Conservation (phyloP, 2,888 invertebrate genomes). For the Callinectes sapidus region DNA sequence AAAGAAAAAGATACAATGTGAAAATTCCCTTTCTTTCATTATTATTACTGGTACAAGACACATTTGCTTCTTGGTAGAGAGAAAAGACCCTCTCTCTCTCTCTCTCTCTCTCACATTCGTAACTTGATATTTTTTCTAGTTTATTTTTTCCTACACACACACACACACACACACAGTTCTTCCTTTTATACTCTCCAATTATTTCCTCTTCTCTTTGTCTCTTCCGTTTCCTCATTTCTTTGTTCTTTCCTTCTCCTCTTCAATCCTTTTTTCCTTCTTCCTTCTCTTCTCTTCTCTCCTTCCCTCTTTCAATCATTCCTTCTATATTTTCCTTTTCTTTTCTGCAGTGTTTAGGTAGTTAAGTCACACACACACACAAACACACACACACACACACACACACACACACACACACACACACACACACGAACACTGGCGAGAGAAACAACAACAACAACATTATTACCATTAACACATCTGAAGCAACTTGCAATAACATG, state of each 20-base stretch:
- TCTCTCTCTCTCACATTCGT: conserved; percentile 44
- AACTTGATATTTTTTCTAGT: no score
- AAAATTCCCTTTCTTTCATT: no score
- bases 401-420: conserved; percentile 12
- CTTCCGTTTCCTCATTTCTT: neutral
- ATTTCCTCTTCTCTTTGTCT: neutral
- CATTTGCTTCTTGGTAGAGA: no score
- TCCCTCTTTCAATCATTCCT: neutral
- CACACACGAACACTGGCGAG: neutral
- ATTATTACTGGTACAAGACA: no score
- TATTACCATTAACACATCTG: no score
- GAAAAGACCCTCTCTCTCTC: conserved; percentile 31
- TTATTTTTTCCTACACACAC: neutral
- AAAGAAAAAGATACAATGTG: no score
- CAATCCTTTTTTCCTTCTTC: neutral
- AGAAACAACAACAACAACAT: neutral
- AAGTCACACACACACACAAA: neutral
- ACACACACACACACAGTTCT: neutral
- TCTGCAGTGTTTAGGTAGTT: neutral
- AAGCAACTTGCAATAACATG: no score
- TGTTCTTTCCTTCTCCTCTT: neutral
- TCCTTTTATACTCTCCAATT: neutral
- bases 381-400: conserved; percentile 20
- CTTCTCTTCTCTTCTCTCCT: no score
- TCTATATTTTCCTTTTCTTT: neutral